Percentiles rank a stretch among this genome's conserved stretches.
Conservation (phyloP, 2,888 invertebrate genomes). For the Tethea ocularis region DNA sequence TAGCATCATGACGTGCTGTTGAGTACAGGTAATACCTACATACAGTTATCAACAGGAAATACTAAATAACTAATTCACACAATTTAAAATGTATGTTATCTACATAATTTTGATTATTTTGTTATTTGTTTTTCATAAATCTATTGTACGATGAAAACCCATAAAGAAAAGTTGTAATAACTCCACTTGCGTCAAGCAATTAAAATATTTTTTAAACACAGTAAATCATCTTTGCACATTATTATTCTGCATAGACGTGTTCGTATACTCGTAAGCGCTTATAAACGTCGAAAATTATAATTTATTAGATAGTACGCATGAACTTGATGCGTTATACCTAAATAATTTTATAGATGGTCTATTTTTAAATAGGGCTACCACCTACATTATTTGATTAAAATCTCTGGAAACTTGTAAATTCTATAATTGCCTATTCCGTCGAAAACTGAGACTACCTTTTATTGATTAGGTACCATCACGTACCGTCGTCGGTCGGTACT, state of each 20-base stretch:
- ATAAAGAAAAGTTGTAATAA: neutral
- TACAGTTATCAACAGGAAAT: no score
- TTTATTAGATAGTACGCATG: slow-evolving; percentile 8
- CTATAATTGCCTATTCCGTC: neutral
- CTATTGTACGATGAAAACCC: neutral
- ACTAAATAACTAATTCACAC: no score
- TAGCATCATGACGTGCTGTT: no score
- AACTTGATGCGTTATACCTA: slow-evolving; percentile 8
- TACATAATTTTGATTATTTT: neutral
- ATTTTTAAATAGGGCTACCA: slow-evolving; percentile 8
- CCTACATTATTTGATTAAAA: neutral
- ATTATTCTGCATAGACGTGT: neutral
- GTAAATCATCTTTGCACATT: neutral
- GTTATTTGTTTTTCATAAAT: slow-evolving; percentile 4
- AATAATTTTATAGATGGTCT: slow-evolving; percentile 6
- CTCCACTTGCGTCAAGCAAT: slow-evolving; percentile 4
- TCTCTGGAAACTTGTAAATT: neutral
- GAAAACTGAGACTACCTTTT: neutral
- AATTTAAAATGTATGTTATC: no score
- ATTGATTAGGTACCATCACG: neutral
- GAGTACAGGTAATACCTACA: no score
- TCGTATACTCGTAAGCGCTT: neutral
- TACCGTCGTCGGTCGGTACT: no score
- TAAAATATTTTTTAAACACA: slow-evolving; percentile 5
- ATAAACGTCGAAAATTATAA: slow-evolving; percentile 8